Evolutionary conservation across 2,797 vertebrate species (phyloP), one percentile per base, ranked within the genome.

Genomic region (Chromis chromis): DNA sequence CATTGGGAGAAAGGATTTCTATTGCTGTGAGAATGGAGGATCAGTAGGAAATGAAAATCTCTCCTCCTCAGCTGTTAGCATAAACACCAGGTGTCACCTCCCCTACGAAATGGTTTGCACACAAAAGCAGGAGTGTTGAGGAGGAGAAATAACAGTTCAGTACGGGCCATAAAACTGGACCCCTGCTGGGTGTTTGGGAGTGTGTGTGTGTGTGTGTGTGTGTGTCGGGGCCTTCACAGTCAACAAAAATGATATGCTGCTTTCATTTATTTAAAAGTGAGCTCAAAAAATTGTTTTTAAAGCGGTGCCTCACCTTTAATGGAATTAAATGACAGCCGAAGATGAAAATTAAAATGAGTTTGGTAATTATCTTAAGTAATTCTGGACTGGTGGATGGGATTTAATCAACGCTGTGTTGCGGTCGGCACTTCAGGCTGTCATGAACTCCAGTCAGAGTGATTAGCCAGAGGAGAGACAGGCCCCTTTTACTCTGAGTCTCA

Each of bases 351-450:
- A 55, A 70, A 74, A 82, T 64, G 44, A 79, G 70, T 72, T 78
- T 56, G 42, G 13, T 83, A 70, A 84, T 82, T 70, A 76, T 65
- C 56, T 65, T 57, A 69, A 88, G 76, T 85, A 63, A 87, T 81
- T 83, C 73, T 66, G 61, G 39, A 74, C 52, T 11, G 55, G 36
- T 40, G 68, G 58, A 31, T 7, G 19, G 40, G 49, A 69, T 85
- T 83, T 74, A 80, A 86, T 85, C 65, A 83, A 50, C 5, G 39
- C 70, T 25, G 64, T 6, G 9, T 46, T 52, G 76, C 69, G 53
- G 66, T 72, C 42, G 0, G 56, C 74, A 50, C 76, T 68, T 65
- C n/a, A 46, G 76, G 56, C 74, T 49, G 68, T 65, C 71, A 44
- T 71, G 66, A 83, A 74, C 78, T 82, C 70, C 69, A 66, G 50